Conservation (phyloP, 2,888 invertebrate species). For the Acrobasis repandana region DNA sequence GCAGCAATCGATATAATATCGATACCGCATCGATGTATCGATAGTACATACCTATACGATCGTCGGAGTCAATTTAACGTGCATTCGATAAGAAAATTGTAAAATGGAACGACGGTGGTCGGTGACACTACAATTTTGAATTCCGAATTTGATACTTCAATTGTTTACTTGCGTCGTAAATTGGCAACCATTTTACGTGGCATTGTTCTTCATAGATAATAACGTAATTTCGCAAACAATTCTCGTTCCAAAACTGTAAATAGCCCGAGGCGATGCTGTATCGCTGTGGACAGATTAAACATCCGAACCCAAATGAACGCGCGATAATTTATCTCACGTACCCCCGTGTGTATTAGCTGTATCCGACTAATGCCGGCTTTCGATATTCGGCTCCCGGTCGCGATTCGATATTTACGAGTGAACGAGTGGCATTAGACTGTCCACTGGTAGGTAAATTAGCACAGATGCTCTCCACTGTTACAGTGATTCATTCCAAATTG, state of each 20-base stretch:
- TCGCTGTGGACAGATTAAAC: constrained; percentile 78
- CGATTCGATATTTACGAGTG: constrained; percentile 79
- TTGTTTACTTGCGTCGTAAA: background rate
- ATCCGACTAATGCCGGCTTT: constrained; percentile 82
- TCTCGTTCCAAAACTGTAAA: constrained; percentile 53
- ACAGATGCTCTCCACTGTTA: constrained; percentile 81
- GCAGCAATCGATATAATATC: constrained; percentile 50
- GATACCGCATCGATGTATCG: constrained; percentile 41
- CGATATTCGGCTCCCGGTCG: constrained; percentile 81
- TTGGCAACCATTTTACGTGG: background rate
- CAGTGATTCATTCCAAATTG: constrained; percentile 83
- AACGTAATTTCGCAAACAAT: constrained; percentile 19
- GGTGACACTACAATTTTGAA: constrained; percentile 22
- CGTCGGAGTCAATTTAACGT: constrained; percentile 43
- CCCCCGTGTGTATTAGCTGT: constrained; percentile 82
- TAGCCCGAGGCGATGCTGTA: constrained; percentile 61
- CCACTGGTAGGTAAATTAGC: constrained; percentile 83
- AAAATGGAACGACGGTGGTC: constrained; percentile 23
- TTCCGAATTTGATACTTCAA: constrained; percentile 3
- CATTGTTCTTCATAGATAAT: constrained; percentile 4
- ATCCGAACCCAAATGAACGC: constrained; percentile 80
- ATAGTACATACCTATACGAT: constrained; percentile 40
- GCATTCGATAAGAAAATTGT: constrained; percentile 32
- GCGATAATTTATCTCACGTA: constrained; percentile 79
- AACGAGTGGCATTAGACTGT: constrained; percentile 81